Base-by-base conservation (phyloP, 2,888 invertebrate species). In the Amblyjoppa proteus region DNA sequence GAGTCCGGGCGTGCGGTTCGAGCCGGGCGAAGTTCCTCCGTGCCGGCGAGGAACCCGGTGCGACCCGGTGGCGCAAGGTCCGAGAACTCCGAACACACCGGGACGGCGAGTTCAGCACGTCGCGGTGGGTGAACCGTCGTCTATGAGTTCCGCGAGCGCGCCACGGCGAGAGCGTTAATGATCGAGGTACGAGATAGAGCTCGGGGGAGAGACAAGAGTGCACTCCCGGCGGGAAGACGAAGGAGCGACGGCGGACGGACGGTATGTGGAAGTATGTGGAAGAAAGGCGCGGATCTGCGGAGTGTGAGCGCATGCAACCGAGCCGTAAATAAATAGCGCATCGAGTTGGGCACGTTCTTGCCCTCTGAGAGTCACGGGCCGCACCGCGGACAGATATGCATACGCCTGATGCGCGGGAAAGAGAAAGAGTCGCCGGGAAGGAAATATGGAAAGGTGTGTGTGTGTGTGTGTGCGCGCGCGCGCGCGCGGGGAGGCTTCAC, bases 321-420 rank as follows among this genome's bases (percentile, higher is more conserved):
- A 78, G 71, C 78, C 71, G 83, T 83, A 83, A 83, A 83, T 83
- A 83, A 83, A 83, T 83, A 83, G 76, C 75, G 66, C 74, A 70
- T 83, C 83, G 76, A 81, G 69, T n/a, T 9, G 71, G 70, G 38
- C 77, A 70, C 82, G 78, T 78, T 28, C 69, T 68, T 77, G 77
- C 69, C 68, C 68, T 69, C 45, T 45, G 69, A 38, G 78, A 70
- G 68, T 68, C 53, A n/a, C 68, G 53, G 11, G 53, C 64, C 64
- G n/a, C 45, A 34, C 41, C 16, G 45, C 28, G 28, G 31, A 16
- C 25, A 68, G 34, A 28, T 77, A 53, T 45, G 28, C 41, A 38
- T 53, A 13, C 31, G 28, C 31, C 9, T 13, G 16, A 73, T 73
- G 34, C 34, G 13, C n/a, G 20, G 38, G 20, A 34, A 56, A 38